Evolutionary conservation across 1,140 invertebrate genomes (phyloP), one percentile per base, ranked within the genome.

Genomic region (Conus betulinus): DNA sequence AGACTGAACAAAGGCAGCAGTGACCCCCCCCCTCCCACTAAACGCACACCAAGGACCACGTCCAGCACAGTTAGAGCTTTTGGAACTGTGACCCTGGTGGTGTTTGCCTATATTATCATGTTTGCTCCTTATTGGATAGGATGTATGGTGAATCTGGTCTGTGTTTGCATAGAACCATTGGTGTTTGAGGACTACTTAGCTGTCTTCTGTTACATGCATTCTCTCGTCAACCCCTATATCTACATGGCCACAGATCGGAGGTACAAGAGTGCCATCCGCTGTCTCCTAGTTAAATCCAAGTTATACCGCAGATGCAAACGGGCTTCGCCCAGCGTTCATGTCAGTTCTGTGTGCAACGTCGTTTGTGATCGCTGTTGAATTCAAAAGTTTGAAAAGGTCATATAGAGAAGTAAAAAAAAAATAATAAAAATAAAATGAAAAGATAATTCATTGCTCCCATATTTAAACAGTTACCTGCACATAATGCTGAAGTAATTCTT

Each of bases 221-320:
- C 91, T 17, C 89, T 92, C 17, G 90, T 91, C 4, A 91, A 92
- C 78, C 91, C 91, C 8, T 92, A 88, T 60, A 92, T 92, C 27
- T 92, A 91, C 74, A 92, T 91, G 82, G 83, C 89, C n/a, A 92
- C 91, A 55, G 91, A 92, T 78, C 83, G 89, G 55, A 84, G 87
- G 51, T 91, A 90, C 53, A 91, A 90, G 74, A 71, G 60, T 53
- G 90, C 89, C 25, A 84, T 92, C 55, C 20, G 81, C 17, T 52
- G 52, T 51, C 51, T 83, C 51, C 5, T 53, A 52, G 81, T 1
- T 23, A 83, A 83, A 55, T 78, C 76, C 15, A 90, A 85, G 79
- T 85, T 27, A 11, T 53, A 89, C 17, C 88, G 71, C 15, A 88
- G 60, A 63, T 88, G 76, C 84, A 63, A 15, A 15, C 8, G 84